Evolutionary conservation across 2,113 vertebrate genomes (phyloP).

Genomic region (Myiopsitta monachus): DNA sequence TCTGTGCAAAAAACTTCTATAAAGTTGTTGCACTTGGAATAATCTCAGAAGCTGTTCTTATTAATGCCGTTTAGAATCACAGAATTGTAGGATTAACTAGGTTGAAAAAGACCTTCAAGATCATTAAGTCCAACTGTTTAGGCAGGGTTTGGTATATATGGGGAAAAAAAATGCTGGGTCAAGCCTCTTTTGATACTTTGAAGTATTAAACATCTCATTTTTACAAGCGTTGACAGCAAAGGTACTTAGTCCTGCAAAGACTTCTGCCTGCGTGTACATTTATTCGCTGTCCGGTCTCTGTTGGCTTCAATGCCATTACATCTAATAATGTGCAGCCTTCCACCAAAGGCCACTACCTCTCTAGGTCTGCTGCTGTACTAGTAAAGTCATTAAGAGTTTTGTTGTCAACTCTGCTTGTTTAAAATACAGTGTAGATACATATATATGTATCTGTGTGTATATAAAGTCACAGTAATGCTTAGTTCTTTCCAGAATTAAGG

Average conservation of each 20-base stretch:
- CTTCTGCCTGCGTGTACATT: not conserved
- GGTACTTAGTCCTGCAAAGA: not conserved
- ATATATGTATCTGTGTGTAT: accelerated
- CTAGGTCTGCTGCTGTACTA: not conserved
- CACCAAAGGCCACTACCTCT: not conserved
- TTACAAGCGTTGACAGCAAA: not conserved
- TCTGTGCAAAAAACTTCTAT: not conserved
- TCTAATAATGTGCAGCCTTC: not conserved
- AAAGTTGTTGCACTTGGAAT: not conserved
- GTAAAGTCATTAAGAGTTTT: not conserved
- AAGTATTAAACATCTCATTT: not conserved
- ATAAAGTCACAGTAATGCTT: not conserved
- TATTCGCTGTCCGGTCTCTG: accelerated
- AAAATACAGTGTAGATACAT: not conserved
- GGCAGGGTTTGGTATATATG: not conserved
- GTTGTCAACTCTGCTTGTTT: not conserved
- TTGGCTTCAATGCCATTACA: not conserved
- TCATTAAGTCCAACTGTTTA: not conserved
- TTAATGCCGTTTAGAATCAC: not conserved
- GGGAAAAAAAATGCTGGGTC: not conserved
- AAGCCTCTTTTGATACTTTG: not conserved
- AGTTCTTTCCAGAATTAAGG: not conserved
- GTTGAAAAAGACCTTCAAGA: not conserved
- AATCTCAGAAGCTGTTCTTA: not conserved
- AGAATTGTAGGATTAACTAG: not conserved